Percentiles rank a stretch among this genome's conserved stretches.
Evolutionary conservation across 2,797 vertebrate genomes (phyloP).

Genomic region (Gymnoscopelus braueri): DNA sequence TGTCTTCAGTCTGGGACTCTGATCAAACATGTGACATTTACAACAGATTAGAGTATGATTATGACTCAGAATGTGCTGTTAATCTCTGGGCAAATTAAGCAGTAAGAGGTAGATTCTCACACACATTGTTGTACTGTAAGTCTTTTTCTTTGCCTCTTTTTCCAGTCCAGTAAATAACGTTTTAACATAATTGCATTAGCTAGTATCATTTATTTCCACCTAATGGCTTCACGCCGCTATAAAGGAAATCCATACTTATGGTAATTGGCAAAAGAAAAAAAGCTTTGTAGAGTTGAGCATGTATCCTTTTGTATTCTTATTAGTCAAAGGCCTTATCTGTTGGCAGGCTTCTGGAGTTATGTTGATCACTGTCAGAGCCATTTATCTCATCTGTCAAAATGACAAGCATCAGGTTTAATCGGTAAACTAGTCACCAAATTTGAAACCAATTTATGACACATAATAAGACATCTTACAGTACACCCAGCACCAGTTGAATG

Average conservation of each 20-base stretch:
- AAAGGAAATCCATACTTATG: conserved; percentile 63
- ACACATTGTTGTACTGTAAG: neutral
- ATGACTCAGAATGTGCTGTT: conserved; percentile 13
- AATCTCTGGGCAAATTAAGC: conserved; percentile 9
- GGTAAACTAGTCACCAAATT: neutral
- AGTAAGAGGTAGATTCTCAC: conserved; percentile 2
- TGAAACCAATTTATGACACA: conserved; percentile 2
- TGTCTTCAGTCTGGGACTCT: too few relatives aligned
- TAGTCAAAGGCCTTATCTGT: conserved; percentile 33
- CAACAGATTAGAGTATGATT: too few relatives aligned
- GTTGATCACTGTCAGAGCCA: conserved; percentile 4
- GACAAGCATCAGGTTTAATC: neutral
- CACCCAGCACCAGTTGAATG: conserved; percentile 30
- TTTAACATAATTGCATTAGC: conserved; percentile 24
- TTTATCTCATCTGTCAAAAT: neutral
- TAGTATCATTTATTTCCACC: conserved; percentile 41
- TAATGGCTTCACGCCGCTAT: conserved; percentile 31
- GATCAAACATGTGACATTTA: too few relatives aligned
- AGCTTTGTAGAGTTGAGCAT: conserved; percentile 39
- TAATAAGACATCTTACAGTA: conserved; percentile 8
- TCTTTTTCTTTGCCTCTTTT: conserved; percentile 7
- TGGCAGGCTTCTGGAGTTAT: conserved; percentile 12
- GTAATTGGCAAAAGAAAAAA: conserved; percentile 55
- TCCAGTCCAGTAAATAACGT: conserved; percentile 36
- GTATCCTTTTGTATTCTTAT: conserved; percentile 28